Conservation (phyloP, 2,888 invertebrate genomes). For the Spilarctia lutea region DNA sequence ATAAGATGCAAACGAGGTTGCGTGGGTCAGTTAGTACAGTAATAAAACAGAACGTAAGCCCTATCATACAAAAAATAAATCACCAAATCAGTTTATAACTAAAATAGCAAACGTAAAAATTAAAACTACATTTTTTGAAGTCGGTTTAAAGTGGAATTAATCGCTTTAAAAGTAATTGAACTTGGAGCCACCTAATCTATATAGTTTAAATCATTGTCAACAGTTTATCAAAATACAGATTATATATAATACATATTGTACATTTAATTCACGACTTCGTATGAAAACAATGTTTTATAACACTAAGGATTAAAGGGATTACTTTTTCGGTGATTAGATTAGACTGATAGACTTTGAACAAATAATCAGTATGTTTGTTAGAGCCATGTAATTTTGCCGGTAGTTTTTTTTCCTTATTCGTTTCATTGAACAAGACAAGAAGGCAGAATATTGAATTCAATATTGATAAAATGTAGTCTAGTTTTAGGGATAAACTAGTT, state of each 20-base stretch:
- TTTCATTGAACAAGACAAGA: not conserved
- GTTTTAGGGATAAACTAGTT: too few relatives aligned
- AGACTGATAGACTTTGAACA: not conserved
- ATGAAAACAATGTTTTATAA: not conserved
- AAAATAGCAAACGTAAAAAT: not conserved
- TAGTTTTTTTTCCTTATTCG: not conserved
- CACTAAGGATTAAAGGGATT: not conserved
- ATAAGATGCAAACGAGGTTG: too few relatives aligned
- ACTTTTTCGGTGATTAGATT: not conserved
- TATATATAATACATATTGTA: not conserved
- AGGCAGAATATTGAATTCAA: too few relatives aligned
- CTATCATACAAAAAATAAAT: too few relatives aligned
- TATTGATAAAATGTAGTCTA: too few relatives aligned
- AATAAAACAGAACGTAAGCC: too few relatives aligned
- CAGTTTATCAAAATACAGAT: slow-evolving; percentile 4
- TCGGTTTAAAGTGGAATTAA: not conserved
- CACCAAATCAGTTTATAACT: too few relatives aligned
- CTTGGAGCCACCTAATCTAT: not conserved
- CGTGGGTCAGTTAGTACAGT: too few relatives aligned
- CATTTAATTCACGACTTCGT: not conserved
- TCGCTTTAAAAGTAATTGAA: not conserved
- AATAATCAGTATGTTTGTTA: not conserved
- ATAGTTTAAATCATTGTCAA: slow-evolving; percentile 4
- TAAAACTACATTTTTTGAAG: not conserved
- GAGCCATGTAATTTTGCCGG: not conserved